phyloP scores from a whole-genome alignment of 2,113 vertebrate species.

The Chitala chitala region DNA sequence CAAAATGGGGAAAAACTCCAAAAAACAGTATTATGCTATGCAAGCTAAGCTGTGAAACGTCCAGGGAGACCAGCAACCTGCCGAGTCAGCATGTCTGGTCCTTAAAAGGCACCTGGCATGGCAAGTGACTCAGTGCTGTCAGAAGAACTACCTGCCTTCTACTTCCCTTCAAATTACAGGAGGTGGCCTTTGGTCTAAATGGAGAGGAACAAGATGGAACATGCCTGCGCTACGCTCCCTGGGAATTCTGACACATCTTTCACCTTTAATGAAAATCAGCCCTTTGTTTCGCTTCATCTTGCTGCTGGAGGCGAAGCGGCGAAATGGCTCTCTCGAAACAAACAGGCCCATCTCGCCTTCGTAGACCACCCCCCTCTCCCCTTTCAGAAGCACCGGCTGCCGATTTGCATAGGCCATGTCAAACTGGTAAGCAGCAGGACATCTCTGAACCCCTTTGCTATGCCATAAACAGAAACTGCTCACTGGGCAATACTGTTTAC shows the following conservation, averaged over 20 bases:
- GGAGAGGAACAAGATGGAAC: background rate
- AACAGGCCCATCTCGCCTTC: no score
- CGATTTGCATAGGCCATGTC: constrained; percentile 31
- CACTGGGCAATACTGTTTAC: constrained; percentile 60
- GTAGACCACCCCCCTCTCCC: no score
- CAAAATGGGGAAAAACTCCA: background rate
- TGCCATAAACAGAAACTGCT: constrained; percentile 70
- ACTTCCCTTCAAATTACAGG: background rate
- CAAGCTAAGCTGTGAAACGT: background rate
- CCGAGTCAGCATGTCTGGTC: no score
- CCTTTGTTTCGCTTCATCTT: background rate
- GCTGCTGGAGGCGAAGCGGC: background rate
- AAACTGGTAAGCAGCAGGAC: constrained; percentile 54
- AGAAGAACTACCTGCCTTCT: background rate
- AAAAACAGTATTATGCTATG: background rate
- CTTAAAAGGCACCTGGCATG: no score
- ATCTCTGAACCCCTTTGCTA: constrained; percentile 59
- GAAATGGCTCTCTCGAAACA: background rate
- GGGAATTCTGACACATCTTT: background rate
- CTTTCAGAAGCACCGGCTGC: background rate
- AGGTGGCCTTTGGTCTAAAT: background rate
- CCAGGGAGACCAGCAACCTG: no score
- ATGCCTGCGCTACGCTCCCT: background rate
- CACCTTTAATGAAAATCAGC: background rate
- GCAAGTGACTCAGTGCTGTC: background rate